Percentiles rank a stretch among this genome's conserved stretches.
phyloP scores from a whole-genome alignment of 2,888 invertebrate genomes.

The Apamea epomidion region DNA sequence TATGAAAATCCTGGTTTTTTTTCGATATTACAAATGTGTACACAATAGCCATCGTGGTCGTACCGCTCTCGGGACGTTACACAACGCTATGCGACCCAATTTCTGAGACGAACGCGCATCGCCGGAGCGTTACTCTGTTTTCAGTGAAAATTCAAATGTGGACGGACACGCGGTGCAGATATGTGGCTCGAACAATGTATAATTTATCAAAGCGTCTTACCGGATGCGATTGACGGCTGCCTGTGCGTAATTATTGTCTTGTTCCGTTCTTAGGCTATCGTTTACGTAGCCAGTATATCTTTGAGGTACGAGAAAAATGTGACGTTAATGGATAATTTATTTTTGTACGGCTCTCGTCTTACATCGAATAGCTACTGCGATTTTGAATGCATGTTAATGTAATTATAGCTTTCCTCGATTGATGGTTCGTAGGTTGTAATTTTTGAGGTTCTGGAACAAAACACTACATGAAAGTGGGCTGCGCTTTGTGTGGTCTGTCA shows the following conservation, averaged over 20 bases:
- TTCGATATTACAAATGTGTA: constrained; percentile 56
- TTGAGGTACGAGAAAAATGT: constrained; percentile 19
- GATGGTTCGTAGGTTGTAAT: constrained; percentile 13
- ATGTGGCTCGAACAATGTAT: constrained; percentile 71
- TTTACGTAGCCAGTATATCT: constrained; percentile 35
- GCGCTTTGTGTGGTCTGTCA: constrained; percentile 43
- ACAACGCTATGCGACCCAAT: constrained; percentile 77
- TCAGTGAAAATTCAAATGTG: constrained; percentile 74
- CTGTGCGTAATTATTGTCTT: constrained; percentile 60
- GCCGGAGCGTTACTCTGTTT: constrained; percentile 72
- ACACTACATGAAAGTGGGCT: constrained; percentile 16
- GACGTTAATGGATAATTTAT: constrained; percentile 42
- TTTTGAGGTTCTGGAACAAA: constrained; percentile 14
- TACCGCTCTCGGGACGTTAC: constrained; percentile 69
- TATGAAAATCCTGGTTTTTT: constrained; percentile 51
- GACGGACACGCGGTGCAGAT: constrained; percentile 70
- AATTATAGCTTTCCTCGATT: constrained; percentile 22
- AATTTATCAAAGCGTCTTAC: constrained; percentile 70
- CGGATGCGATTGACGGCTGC: constrained; percentile 66
- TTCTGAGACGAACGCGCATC: constrained; percentile 72
- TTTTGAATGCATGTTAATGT: not conserved
- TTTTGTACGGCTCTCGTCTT: constrained; percentile 13
- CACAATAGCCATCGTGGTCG: constrained; percentile 64
- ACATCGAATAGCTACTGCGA: constrained; percentile 3
- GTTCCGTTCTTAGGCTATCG: constrained; percentile 11